Evolutionary conservation across 2,113 vertebrate species (phyloP), one percentile per base, ranked within the genome.

Genomic region (Tauraco erythrolophus): DNA sequence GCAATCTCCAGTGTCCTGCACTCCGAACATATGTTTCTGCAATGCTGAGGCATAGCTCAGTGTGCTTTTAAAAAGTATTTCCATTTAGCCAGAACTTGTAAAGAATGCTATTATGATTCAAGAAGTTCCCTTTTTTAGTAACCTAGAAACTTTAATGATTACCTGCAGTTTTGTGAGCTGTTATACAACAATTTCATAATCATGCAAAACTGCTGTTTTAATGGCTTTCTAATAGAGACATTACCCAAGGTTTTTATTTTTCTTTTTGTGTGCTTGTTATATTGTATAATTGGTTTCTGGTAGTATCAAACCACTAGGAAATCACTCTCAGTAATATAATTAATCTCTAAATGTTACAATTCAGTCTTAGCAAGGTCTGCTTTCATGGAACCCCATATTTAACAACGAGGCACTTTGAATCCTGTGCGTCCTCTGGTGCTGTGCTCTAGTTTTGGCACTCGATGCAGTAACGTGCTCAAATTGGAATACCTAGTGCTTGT

Each of bases 381-480:
- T 88, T 57, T 65, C 35, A 31, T 13, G 62, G 30, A 78, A 33
- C 31, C 5, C 65, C 9, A 1, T 65, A 25, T 41, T 92, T 88
- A 50, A 78, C 2, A 58, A 28, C 1, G 7, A 25, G n/a, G 57
- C 1, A 2, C 12, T 41, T 33, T 37, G 53, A 80, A 43, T 35
- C 4, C 0, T 53, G 5, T 65, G 14, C 3, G 1, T 0, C 0
- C 19, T 89, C 64, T 27, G 14, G 12, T 89, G 7, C 19, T 78
- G 39, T 37, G 30, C 65, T 54, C 7, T 56, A 21, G 31, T 74
- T 94, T 70, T 72, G 82, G 31, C 46, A 39, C 17, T 50, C 8
- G 10, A 4, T 69, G 35, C 43, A 78, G 10, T 60, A 27, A 69
- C 0, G 0, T 8, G 5, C 86, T 84, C 60, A 51, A 33, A 46